Evolutionary conservation across 1,140 invertebrate species (phyloP), one percentile per base, ranked within the genome.

Genomic region (Anoplolepis gracilipes): DNA sequence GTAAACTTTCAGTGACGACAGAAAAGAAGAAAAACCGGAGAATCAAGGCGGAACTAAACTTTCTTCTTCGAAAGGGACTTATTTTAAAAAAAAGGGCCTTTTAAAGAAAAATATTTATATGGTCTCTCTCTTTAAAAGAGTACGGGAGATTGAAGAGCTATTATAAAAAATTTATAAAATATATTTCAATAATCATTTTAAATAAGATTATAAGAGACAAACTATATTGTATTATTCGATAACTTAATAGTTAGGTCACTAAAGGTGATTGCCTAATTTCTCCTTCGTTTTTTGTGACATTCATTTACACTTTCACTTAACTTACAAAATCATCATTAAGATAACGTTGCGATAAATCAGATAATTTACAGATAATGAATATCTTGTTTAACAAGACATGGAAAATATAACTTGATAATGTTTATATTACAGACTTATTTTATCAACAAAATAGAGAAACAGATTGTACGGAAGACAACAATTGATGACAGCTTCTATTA

Each of bases 211-310:
- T 1, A 16, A 61, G 61, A 76, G 36, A 25, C n/a, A 42, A 30
- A 8, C 5, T 61, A 4, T 30, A 42, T 1, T n/a, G 11, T 59
- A 61, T 61, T 61, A 2, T 1, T 73, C 30, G n/a, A 19, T 61
- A 61, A 30, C 64, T 77, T 42, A 42, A 42, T 62, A 25, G 46
- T 64, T 16, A 39, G n/a, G n/a, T n/a, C n/a, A 33, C 19, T 77
- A 33, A 30, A 19, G 5, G 13, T 1, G 22, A n/a, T 77, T 64
- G 16, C 19, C 19, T 57, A n/a, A 36, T 61, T 42, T 76, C 10
- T 61, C 13, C 36, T 10, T 8, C 3, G 19, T 62, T 64, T 77
- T 77, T 49, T 25, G 57, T 16, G 25, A 61, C 36, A n/a, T n/a
- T n/a, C n/a, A n/a, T n/a, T n/a, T n/a, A n/a, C n/a, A n/a, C n/a